These are phyloP conservation scores for Melipona bicolor DNA, from an alignment of 2,888 invertebrate genomes.

Conservation along the genomic window DNA sequence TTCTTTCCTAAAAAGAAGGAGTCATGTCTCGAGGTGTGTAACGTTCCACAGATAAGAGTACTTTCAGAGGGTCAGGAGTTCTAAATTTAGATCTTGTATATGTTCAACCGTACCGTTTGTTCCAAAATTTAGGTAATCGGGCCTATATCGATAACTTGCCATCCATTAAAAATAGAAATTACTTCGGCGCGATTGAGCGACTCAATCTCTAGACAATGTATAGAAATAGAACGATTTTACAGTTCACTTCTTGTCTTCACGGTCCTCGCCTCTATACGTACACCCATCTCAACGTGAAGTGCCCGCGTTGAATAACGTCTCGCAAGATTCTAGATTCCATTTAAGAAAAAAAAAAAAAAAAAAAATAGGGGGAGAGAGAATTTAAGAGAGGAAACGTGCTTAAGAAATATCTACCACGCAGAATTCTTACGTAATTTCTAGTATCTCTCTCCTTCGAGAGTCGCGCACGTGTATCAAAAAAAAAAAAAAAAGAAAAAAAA, in stretches of 20 bases:
- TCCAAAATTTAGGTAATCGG: constrained; percentile 46
- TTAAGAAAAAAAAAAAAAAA: too few species aligned
- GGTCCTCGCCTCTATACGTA: background rate
- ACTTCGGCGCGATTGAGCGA: background rate
- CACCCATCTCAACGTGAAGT: background rate
- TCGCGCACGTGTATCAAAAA: constrained; percentile 15
- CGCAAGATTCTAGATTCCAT: background rate
- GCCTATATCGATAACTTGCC: constrained; percentile 19
- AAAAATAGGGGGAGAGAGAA: too few species aligned
- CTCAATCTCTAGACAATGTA: background rate
- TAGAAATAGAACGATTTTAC: constrained; percentile 20
- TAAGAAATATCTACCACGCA: background rate
- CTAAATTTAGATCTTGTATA: constrained; percentile 40
- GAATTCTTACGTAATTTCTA: constrained; percentile 32
- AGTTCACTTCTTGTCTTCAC: constrained; percentile 6
- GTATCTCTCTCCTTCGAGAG: background rate
- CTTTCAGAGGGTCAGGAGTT: constrained; percentile 44
- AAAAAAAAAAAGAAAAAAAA: background rate
- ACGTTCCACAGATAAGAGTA: constrained; percentile 49
- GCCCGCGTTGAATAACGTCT: background rate
- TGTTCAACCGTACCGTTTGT: constrained; percentile 11
- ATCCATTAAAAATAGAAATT: constrained; percentile 34
- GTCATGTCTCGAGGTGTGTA: constrained; percentile 4
- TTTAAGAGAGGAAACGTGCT: background rate
- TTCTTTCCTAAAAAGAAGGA: background rate